Base-by-base conservation (phyloP, 2,797 vertebrate genomes). In the Chaenodraco wilsoni region DNA sequence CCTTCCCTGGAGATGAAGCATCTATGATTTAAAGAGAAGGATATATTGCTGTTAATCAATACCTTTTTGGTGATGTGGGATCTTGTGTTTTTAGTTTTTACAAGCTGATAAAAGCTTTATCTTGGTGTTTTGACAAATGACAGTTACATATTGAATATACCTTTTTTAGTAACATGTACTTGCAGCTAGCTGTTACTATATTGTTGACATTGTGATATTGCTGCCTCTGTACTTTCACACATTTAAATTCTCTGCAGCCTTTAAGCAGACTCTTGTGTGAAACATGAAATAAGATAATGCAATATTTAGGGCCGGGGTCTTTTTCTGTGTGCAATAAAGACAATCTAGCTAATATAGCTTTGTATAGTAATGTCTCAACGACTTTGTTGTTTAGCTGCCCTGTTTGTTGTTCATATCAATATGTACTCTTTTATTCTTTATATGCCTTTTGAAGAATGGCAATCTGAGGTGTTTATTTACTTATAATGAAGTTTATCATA, bases 311-410 rank as follows among this genome's bases (percentile, higher is more conserved):
- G 93, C 91, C 89, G 89, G 93, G 90, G 84, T 83, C 49, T 87
- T 89, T 83, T 85, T 87, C 63, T 91, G 55, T 87, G 93, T 94
- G 92, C 92, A 93, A 94, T 93, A 91, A 87, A 87, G 16, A 33
- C 10, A 61, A 78, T 75, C 17, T 21, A 21, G 21, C 21, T 21
- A 21, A 56, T 50, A 60, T 50, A 60, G 69, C 17, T 44, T 46
- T 37, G 61, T 62, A 44, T n/a, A 3, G 16, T 65, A 65, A 41
- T 27, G 27, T 67, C 43, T 51, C 16, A 16, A 0, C 45, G 66
- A 3, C 55, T 61, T 50, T 40, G 16, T 15, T 40, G 13, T 33
- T 15, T n/a, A 17, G 2, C 15, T 63, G 14, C 9, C 8, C 2
- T 50, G 41, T 40, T 54, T 0, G 48, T 48, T 60, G 13, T 72